Base-by-base conservation (phyloP, 2,888 invertebrate genomes). In the Mamestra brassicae region DNA sequence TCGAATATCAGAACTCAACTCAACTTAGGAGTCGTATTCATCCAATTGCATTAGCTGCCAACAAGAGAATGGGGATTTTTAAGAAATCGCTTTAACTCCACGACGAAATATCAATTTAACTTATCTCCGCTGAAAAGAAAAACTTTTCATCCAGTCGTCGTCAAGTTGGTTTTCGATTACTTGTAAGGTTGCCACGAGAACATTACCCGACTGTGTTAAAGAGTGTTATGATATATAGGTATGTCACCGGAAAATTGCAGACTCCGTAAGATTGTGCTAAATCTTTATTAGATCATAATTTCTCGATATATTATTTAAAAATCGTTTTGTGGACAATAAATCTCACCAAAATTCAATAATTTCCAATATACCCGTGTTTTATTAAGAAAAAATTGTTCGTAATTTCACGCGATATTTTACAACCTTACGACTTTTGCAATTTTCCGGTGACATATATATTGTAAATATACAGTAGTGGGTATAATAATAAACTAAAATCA, bases 101-200 rank as follows among this genome's bases (percentile, higher is more conserved):
- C 71, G 74, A 74, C 78, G 82, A 86, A 89, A 89, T 90, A 90
- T 89, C 90, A 90, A 90, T 90, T 90, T 89, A 90, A 90, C 87
- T 90, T 90, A 90, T 89, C 90, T 90, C 72, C 81, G 78, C 76
- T 74, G 77, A 71, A 80, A 84, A 86, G 87, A 88, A 89, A 85
- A 89, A 88, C 86, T 90, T 89, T 84, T 54, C 71, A 80, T 73
- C 73, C 71, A 80, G 76, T 74, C 75, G 80, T 71, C 78, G 68
- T 61, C 77, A 80, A 83, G 77, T 88, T 81, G 81, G 83, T 80
- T 89, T 88, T 85, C 86, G 84, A 87, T 88, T 87, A 88, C 79
- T 74, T n/a, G 58, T 66, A 86, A 66, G 88, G 88, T 38, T 75
- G 85, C 8, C 74, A 64, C 74, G 15, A 11, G 45, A 3, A 17